phyloP scores from a whole-genome alignment of 2,113 vertebrate species.

The Nesospiza acunhae region DNA sequence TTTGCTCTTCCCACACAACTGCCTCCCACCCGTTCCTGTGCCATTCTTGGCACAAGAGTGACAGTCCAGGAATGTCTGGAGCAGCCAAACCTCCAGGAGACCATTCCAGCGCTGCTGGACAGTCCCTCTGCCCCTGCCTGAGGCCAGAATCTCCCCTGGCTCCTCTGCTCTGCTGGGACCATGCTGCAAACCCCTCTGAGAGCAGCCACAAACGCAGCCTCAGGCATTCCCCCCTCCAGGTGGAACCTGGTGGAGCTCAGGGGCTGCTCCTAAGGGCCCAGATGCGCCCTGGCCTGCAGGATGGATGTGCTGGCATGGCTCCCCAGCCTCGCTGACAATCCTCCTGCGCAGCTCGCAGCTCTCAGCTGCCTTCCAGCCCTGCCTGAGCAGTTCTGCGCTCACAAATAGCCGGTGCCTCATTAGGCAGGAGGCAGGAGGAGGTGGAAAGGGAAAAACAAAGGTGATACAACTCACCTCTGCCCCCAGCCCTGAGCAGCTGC shows the following conservation, averaged over 20 bases:
- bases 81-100: neutral
- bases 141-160: neutral
- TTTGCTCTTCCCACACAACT: too few relatives aligned
- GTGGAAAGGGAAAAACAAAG: neutral
- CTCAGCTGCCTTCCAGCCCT: neutral
- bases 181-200: neutral
- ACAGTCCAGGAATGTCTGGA: rapidly evolving
- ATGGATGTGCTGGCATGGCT: neutral
- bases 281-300: neutral
- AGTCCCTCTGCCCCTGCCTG: rapidly evolving
- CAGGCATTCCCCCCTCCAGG: neutral
- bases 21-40: too few relatives aligned
- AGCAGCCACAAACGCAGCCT: neutral
- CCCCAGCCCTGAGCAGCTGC: neutral
- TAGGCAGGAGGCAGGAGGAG: neutral
- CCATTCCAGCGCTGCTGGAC: rapidly evolving
- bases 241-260: neutral
- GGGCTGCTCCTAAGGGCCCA: neutral
- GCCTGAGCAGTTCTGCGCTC: neutral
- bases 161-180: neutral
- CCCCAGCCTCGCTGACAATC: rapidly evolving
- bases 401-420: neutral
- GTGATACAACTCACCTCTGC: neutral
- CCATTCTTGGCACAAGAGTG: too few relatives aligned
- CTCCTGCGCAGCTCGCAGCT: neutral